Evolutionary conservation across 2,797 vertebrate genomes (phyloP), one percentile per base, ranked within the genome.

Genomic region (Thaleichthys pacificus): DNA sequence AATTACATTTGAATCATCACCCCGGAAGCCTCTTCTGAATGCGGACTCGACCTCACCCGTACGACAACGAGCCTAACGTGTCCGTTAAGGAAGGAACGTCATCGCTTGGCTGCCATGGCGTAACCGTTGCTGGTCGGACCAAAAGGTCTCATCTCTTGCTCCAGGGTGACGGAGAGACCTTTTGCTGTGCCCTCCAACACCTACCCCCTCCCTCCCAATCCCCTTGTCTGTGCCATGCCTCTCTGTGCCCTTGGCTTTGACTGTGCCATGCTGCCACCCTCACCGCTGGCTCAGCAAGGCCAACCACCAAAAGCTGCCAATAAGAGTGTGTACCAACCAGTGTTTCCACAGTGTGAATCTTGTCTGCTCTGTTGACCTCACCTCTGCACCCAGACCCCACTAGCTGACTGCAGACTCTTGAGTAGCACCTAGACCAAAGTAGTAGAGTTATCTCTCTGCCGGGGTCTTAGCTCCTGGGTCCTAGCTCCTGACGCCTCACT

Each of bases 321-420:
- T 66, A 66, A 22, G 22, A 3, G 47, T 21, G 61, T 64, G 65
- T 66, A 19, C 21, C 1, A 35, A 35, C 32, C 6, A 8, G 32
- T 35, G 28, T 35, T 64, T 57, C n/a, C 21, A 17, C 14, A 49
- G 47, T 9, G 19, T 42, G 35, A 21, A 9, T 58, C n/a, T 84
- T 38, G 19, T 30, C 80, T 86, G 83, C 88, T 85, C 82, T 82
- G 80, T 86, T 86, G 70, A 84, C 85, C 86, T 85, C 88, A 73
- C 85, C 89, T 91, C 90, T 90, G 90, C 88, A 90, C 88, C 89
- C 84, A 76, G 64, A 79, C 76, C 76, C 74, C 71, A 56, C 60
- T n/a, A 21, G 21, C 1, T 58, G 71, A 73, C 82, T 85, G 72
- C 69, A 28, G 61, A 70, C 32, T 54, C 14, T 66, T 7, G 22